Conservation (phyloP, 2,888 invertebrate genomes). For the Leptopilina syphax region DNA sequence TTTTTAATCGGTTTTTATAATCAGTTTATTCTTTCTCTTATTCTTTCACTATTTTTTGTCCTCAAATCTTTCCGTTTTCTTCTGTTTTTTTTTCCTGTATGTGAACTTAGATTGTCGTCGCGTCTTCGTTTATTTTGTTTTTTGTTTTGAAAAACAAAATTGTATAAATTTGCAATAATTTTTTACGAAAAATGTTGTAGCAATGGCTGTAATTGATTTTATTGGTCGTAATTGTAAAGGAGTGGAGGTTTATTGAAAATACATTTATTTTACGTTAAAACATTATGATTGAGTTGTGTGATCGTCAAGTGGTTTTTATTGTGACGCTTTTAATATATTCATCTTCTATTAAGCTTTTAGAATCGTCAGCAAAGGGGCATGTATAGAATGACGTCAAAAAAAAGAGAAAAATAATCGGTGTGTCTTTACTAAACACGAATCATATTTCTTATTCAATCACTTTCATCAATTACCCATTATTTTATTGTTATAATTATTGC, state of each 20-base stretch:
- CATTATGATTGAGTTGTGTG: constrained; percentile 7
- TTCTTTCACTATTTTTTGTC: too few species aligned
- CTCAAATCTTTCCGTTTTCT: too few species aligned
- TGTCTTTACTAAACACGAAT: constrained; percentile 14
- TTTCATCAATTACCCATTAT: too few species aligned
- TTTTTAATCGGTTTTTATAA: too few species aligned
- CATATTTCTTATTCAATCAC: background rate
- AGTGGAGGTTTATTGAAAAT: constrained; percentile 36
- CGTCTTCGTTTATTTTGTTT: too few species aligned
- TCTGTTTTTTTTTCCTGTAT: too few species aligned
- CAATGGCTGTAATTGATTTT: background rate
- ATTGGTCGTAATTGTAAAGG: constrained; percentile 18
- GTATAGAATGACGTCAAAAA: background rate
- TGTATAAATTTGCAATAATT: background rate
- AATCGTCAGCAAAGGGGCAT: constrained; percentile 12
- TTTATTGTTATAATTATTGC: too few species aligned
- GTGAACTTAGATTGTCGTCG: too few species aligned
- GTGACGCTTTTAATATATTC: constrained; percentile 27
- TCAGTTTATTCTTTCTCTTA: too few species aligned
- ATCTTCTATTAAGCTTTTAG: background rate
- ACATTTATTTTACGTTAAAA: constrained; percentile 15
- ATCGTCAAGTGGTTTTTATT: constrained; percentile 30
- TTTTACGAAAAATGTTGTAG: background rate
- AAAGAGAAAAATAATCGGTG: background rate
- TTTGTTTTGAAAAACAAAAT: too few species aligned